Evolutionary conservation across 2,797 vertebrate genomes (phyloP).

Genomic region (Esox masquinongy): DNA sequence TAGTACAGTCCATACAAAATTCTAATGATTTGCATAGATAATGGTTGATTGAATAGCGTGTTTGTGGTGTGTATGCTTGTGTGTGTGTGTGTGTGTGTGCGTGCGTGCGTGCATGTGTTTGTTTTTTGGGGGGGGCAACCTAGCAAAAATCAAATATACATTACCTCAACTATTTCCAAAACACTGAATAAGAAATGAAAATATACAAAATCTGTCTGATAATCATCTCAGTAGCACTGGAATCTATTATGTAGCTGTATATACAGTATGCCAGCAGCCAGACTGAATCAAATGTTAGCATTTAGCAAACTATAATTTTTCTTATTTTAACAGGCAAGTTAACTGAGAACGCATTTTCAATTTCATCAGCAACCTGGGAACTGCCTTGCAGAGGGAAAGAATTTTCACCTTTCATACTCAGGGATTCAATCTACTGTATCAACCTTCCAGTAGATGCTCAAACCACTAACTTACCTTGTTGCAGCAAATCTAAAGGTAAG

Average conservation of each 20-base stretch:
- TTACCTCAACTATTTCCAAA: neutral
- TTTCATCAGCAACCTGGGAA: too few relatives aligned
- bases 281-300: neutral
- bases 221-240: constrained; percentile 50
- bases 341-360: too few relatives aligned
- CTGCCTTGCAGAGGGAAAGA: too few relatives aligned
- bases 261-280: constrained; percentile 26
- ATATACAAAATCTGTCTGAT: constrained; percentile 43
- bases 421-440: too few relatives aligned
- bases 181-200: constrained; percentile 40
- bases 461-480: too few relatives aligned
- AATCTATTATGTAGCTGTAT: constrained; percentile 35
- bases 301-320: too few relatives aligned
- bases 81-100: neutral
- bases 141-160: neutral
- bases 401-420: too few relatives aligned
- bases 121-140: neutral
- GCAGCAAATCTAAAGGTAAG: too few relatives aligned
- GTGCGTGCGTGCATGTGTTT: neutral
- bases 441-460: too few relatives aligned
- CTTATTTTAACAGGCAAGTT: too few relatives aligned
- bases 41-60: constrained; percentile 45
- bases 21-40: constrained; percentile 73
- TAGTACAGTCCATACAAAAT: constrained; percentile 72
- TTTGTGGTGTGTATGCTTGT: neutral